Conservation (phyloP, 1,140 invertebrate species). For the Apocrypta bakeri region DNA sequence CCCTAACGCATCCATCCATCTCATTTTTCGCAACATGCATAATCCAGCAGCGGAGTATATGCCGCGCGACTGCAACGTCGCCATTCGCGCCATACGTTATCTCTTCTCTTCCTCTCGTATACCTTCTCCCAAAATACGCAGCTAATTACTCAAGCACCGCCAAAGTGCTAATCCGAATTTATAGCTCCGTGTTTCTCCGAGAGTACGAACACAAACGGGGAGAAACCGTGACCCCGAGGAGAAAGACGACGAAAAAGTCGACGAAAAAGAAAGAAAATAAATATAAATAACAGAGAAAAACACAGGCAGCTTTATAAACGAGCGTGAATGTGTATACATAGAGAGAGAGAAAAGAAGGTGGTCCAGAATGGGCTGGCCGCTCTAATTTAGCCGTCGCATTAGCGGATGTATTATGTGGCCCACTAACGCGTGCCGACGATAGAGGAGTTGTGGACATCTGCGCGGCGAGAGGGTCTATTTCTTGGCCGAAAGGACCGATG, state of each 20-base stretch:
- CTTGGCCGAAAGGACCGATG: neutral
- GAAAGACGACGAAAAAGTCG: neutral
- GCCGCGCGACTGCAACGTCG: neutral
- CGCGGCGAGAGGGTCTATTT: neutral
- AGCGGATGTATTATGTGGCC: neutral
- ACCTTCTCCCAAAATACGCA: neutral
- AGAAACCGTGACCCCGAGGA: neutral
- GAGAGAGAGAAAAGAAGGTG: neutral
- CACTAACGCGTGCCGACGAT: neutral
- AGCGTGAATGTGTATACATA: neutral
- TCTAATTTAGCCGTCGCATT: constrained; percentile 16
- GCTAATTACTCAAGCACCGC: constrained; percentile 35
- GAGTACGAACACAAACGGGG: neutral
- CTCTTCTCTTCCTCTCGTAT: neutral
- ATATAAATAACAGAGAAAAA: too few relatives aligned
- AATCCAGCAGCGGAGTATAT: neutral
- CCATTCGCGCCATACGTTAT: neutral
- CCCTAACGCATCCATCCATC: neutral
- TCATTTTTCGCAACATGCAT: neutral
- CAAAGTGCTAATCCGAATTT: constrained; percentile 3
- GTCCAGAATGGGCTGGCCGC: neutral
- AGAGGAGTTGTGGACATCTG: constrained; percentile 15
- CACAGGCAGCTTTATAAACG: neutral
- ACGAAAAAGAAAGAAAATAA: neutral
- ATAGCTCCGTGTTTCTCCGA: neutral